phyloP scores from a whole-genome alignment of 2,888 invertebrate genomes.

The Perithous albicinctus region DNA sequence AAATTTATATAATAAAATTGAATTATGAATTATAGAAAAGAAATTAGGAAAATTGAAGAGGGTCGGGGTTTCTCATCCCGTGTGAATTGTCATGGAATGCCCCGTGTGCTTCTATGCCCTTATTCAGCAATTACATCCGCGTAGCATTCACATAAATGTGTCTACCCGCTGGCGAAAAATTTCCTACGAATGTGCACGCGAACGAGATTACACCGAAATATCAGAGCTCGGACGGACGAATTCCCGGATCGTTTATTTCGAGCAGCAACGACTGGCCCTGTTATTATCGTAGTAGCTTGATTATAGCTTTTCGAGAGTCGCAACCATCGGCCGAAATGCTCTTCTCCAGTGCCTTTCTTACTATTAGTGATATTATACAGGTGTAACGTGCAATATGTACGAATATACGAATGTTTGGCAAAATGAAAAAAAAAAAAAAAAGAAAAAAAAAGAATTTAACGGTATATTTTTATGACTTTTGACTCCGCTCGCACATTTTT shows the following conservation, averaged over 20 bases:
- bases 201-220: slow-evolving; percentile 61
- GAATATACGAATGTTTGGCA: slow-evolving; percentile 39
- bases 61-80: too few relatives aligned
- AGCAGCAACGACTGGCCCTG: slow-evolving; percentile 63
- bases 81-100: too few relatives aligned
- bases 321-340: slow-evolving; percentile 24
- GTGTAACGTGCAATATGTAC: slow-evolving; percentile 43
- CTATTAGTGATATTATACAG: slow-evolving; percentile 41
- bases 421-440: too few relatives aligned
- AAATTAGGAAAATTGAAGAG: too few relatives aligned
- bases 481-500: neutral
- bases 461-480: slow-evolving; percentile 1
- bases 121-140: neutral
- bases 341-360: neutral
- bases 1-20: too few relatives aligned
- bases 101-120: slow-evolving; percentile 4
- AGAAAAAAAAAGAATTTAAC: neutral
- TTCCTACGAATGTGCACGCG: slow-evolving; percentile 63
- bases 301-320: slow-evolving; percentile 57
- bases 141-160: neutral
- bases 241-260: slow-evolving; percentile 66
- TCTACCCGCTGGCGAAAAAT: slow-evolving; percentile 55
- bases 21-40: too few relatives aligned
- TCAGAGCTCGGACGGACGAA: slow-evolving; percentile 26
- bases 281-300: slow-evolving; percentile 63